Conservation (phyloP, 2,797 vertebrate genomes). For the Scyliorhinus canicula region DNA sequence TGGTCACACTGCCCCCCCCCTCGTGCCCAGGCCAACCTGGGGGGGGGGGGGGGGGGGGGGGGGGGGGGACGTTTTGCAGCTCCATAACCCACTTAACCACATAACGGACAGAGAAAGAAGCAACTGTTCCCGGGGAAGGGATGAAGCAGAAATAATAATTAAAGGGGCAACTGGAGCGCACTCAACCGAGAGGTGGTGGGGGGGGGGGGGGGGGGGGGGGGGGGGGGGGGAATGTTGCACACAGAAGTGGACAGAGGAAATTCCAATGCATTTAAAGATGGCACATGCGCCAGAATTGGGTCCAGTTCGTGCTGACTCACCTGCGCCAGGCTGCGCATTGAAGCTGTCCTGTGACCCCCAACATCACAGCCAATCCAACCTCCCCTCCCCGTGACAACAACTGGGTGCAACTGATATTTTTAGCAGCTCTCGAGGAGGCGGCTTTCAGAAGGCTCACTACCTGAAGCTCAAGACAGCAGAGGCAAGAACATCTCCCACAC, state of each 20-base stretch:
- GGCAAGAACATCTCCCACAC: background rate
- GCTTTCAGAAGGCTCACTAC: background rate
- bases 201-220: too few species aligned
- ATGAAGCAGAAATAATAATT: background rate
- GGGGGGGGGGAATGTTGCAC: background rate
- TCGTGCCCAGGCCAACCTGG: background rate
- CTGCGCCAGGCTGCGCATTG: background rate
- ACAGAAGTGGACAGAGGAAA: background rate
- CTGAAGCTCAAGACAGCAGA: background rate
- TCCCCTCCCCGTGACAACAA: background rate
- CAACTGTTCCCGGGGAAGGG: background rate
- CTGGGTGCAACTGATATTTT: background rate
- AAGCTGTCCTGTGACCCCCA: too few species aligned
- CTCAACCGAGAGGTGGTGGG: too few species aligned
- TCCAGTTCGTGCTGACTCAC: background rate
- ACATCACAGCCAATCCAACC: background rate
- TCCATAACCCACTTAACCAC: background rate
- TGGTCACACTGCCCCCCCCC: background rate
- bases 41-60: background rate
- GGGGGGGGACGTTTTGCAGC: background rate
- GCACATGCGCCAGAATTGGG: background rate
- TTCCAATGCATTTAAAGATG: background rate
- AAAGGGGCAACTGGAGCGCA: background rate
- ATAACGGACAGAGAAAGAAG: background rate
- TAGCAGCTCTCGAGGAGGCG: too few species aligned